Evolutionary conservation across 1,140 invertebrate genomes (phyloP), one percentile per base, ranked within the genome.

Genomic region (Halyomorpha halys): DNA sequence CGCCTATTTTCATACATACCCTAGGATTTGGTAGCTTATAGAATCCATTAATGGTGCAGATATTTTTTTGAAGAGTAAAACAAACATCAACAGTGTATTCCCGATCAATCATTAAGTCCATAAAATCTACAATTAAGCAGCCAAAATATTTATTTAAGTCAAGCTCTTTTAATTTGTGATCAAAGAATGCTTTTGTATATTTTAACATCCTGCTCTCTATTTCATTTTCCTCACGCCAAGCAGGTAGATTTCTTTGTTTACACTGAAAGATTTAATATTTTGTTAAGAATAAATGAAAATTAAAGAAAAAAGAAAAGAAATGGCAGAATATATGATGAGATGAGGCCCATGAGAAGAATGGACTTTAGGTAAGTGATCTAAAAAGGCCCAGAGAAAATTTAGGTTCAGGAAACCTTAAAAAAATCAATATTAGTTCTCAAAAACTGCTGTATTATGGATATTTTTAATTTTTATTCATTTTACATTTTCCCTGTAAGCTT

Each of bases 1-100:
- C 5, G 11, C 13, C 11, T 11, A 39, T 1, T 49, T 13, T 19
- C n/a, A 49, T 19, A 49, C 47, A n/a, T 49, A 49, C 47, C 21
- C 47, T 2, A 19, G 47, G 47, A 5, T 18, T 19, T 19, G n/a
- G 4, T 21, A 49, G n/a, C 11, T 49, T 49, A 49, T 49, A 49
- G 16, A 49, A 19, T 11, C 47, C 47, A 49, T 49, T 21, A 49
- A 49, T 49, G 21, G 47, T 49, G 16, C 47, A 49, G 21, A 21
- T 8, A 49, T 49, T 49, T 8, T 6, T 2, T 21, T 19, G 47
- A 49, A 49, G 1, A n/a, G n/a, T 21, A 18, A 49, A 49, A 49
- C n/a, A 49, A 49, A 49, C 21, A 21, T 49, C 47, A 18, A 49
- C n/a, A 49, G n/a, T 19, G 47, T 49, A 49, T 49, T 49, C 47